These are phyloP conservation scores for Bellardia bayeri DNA, from an alignment of 2,888 invertebrate species.

Conservation along the genomic window DNA sequence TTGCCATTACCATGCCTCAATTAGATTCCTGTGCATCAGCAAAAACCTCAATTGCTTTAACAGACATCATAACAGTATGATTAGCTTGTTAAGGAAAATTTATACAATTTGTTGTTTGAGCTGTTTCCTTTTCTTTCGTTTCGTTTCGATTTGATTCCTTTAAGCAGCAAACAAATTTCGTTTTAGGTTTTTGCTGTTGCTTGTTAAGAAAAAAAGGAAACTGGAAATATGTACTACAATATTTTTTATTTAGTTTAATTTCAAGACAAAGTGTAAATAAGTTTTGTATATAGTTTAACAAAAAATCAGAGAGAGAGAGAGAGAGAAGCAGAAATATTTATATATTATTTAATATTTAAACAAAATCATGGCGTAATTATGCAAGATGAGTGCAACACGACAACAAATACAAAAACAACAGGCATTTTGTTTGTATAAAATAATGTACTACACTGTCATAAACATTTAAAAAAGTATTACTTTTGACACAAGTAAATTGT, in stretches of 20 bases:
- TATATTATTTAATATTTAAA: too few relatives aligned
- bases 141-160: neutral
- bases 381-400: too few relatives aligned
- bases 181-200: neutral
- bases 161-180: slow-evolving; percentile 2
- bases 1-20: slow-evolving; percentile 65
- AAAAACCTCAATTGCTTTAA: slow-evolving; percentile 63
- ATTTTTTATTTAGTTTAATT: slow-evolving; percentile 21
- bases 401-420: too few relatives aligned
- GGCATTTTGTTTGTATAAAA: too few relatives aligned
- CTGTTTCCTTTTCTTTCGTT: neutral
- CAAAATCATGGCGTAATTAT: too few relatives aligned
- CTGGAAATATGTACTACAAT: neutral
- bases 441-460: too few relatives aligned
- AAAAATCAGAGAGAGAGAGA: neutral
- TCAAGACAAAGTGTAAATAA: slow-evolving; percentile 38
- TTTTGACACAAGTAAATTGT: too few relatives aligned
- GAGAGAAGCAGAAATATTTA: neutral
- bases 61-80: slow-evolving; percentile 71
- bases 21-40: slow-evolving; percentile 31
- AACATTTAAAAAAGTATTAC: too few relatives aligned
- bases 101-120: slow-evolving; percentile 19
- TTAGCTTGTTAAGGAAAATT: slow-evolving; percentile 49
- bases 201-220: neutral
- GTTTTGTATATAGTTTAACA: slow-evolving; percentile 53